Evolutionary conservation across 1,140 invertebrate species (phyloP).

Genomic region (Bombus waltoni): DNA sequence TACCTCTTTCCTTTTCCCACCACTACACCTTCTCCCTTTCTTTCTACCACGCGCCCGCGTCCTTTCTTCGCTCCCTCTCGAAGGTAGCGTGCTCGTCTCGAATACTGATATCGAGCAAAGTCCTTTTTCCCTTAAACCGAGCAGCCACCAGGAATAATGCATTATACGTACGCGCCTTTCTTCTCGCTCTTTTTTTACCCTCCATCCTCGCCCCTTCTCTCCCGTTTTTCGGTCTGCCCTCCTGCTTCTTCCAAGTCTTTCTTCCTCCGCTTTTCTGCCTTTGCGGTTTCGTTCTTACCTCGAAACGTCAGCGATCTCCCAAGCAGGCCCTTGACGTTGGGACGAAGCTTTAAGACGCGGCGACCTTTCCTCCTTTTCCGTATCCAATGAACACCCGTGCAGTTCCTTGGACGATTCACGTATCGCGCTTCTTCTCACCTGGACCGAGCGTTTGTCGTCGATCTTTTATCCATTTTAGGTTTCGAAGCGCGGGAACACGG

Average conservation of each 20-base stretch:
- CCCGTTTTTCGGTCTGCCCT: neutral
- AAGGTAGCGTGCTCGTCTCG: slow-evolving; percentile 71
- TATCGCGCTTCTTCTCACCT: neutral
- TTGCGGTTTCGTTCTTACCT: neutral
- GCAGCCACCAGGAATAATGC: slow-evolving; percentile 78
- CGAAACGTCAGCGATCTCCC: slow-evolving; percentile 7
- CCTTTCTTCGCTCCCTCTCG: slow-evolving; percentile 43
- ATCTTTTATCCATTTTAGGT: neutral
- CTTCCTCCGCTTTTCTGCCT: slow-evolving; percentile 6
- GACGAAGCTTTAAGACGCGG: neutral
- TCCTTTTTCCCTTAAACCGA: slow-evolving; percentile 77
- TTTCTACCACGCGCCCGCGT: slow-evolving; percentile 4
- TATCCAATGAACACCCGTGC: neutral
- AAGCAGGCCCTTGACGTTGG: neutral
- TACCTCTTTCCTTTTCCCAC: neutral
- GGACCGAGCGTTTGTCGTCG: neutral
- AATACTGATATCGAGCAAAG: slow-evolving; percentile 81
- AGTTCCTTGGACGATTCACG: neutral
- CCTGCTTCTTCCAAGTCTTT: slow-evolving; percentile 5
- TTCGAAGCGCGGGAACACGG: neutral
- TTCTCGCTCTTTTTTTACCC: slow-evolving; percentile 51
- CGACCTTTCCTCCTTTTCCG: neutral
- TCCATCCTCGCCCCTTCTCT: slow-evolving; percentile 25
- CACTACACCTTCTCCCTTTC: neutral
- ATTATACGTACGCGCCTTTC: slow-evolving; percentile 73